Evolutionary conservation across 2,113 vertebrate genomes (phyloP), one percentile per base, ranked within the genome.

Genomic region (Cheirogaleus medius): DNA sequence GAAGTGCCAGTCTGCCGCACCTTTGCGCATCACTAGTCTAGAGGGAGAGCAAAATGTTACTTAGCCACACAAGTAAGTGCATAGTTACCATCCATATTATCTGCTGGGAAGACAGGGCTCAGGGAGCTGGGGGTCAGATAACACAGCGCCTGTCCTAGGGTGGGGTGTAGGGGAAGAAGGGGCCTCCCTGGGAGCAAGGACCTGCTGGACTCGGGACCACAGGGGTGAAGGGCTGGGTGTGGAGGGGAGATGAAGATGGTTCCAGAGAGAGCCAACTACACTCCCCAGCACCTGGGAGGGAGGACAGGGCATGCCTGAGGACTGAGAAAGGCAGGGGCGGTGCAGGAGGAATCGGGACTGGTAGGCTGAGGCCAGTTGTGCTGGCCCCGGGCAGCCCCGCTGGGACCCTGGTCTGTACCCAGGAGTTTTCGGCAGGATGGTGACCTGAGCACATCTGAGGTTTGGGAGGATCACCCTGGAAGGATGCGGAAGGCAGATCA

Each of bases 201-300:
- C 1, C 8, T 20, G 44, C 73, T 21, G 63, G 32, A 56, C 17
- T 47, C 1, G 0, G 18, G 52, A 12, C n/a, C 37, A 3, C 5
- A 32, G 17, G 37, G 4, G 37, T 32, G 29, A 14, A 69, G 54
- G 13, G 20, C n/a, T 4, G 52, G 54, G 21, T 18, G n/a, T 1
- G 21, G 11, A 17, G 58, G 2, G 0, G 2, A 1, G 20, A 34
- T 6, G 64, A 14, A 29, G 17, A 47, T 15, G 3, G n/a, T 7
- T 64, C 13, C 15, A 64, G 89, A 2, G 3, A 27, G 74, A 76
- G 12, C 69, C 39, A 13, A 0, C 11, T 10, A 25, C 39, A n/a
- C 17, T 17, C 25, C 11, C 76, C 37, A 39, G 39, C 23, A 8
- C n/a, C 60, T 80, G 47, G 52, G 66, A 83, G 1, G 66, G 13